A percentile compares a stretch with the other conserved stretches of the same genome.
phyloP scores from a whole-genome alignment of 2,113 vertebrate genomes.

The Brachyistius frenatus region DNA sequence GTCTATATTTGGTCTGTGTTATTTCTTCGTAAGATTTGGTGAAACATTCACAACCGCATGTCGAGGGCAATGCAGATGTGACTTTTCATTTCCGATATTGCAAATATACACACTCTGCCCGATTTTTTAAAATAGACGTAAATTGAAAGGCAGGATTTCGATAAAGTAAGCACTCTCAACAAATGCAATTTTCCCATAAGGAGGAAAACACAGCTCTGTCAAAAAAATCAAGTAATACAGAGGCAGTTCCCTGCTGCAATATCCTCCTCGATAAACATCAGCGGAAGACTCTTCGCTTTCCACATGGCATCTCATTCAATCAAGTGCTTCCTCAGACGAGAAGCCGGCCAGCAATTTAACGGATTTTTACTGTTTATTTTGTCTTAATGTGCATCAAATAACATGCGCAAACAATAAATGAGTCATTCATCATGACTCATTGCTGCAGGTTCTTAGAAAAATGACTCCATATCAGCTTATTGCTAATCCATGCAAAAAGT shows the following conservation, averaged over 20 bases:
- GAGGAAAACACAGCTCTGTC: constrained; percentile 39
- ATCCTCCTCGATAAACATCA: constrained; percentile 70
- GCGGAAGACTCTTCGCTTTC: constrained; percentile 40
- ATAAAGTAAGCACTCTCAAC: constrained; percentile 57
- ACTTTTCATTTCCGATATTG: constrained; percentile 14
- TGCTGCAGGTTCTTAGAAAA: constrained; percentile 12
- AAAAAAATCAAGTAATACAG: constrained; percentile 68
- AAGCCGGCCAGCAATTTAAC: constrained; percentile 33
- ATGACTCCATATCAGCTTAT: background rate
- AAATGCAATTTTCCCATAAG: constrained; percentile 66
- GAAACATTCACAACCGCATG: background rate
- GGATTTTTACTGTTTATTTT: constrained; percentile 42
- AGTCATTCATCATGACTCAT: constrained; percentile 42
- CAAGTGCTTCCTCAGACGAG: constrained; percentile 52
- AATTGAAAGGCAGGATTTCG: constrained; percentile 52
- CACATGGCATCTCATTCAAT: constrained; percentile 64
- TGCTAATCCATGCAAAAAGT: constrained; percentile 3
- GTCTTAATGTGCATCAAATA: constrained; percentile 42
- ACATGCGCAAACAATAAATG: background rate
- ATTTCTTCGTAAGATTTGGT: background rate
- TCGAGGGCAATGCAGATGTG: background rate
- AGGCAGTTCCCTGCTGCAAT: constrained; percentile 62
- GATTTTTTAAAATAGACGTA: constrained; percentile 43
- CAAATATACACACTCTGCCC: background rate
- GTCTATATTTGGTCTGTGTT: background rate